Evolutionary conservation across 2,797 vertebrate genomes (phyloP).

Genomic region (Sitta carolinensis): DNA sequence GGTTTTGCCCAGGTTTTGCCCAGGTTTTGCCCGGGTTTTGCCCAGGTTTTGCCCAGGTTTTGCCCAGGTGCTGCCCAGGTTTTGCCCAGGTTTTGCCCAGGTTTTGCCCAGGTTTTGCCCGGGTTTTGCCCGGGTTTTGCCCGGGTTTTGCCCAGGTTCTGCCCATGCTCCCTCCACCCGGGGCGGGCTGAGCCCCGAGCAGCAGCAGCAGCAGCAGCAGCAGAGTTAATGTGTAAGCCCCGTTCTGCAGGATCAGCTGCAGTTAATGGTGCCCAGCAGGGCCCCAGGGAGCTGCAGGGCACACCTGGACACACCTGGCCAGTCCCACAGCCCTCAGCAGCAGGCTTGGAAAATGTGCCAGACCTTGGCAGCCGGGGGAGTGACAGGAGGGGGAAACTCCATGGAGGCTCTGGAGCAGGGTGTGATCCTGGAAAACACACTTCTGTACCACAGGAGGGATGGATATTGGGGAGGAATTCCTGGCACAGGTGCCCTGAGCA

Average conservation of each 20-base stretch:
- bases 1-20: background rate
- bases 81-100: background rate
- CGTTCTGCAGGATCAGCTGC: background rate
- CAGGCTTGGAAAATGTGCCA: background rate
- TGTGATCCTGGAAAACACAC: background rate
- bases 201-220: background rate
- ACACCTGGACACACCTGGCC: background rate
- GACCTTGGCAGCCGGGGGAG: too few relatives aligned
- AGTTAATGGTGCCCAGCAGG: background rate
- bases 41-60: background rate
- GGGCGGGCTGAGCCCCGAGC: background rate
- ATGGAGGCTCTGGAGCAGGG: background rate
- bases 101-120: background rate
- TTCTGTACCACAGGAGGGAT: rapidly evolving
- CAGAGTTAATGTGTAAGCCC: background rate
- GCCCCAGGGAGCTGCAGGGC: rapidly evolving
- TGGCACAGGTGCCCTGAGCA: background rate
- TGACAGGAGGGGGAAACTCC: rapidly evolving
- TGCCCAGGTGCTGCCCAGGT: background rate
- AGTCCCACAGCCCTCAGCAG: rapidly evolving
- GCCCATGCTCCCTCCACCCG: background rate
- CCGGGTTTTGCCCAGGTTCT: background rate
- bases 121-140: too few relatives aligned
- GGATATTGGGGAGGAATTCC: background rate
- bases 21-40: too few relatives aligned